Evolutionary conservation across 1,140 invertebrate species (phyloP).

Genomic region (Matsumurasca onukii): DNA sequence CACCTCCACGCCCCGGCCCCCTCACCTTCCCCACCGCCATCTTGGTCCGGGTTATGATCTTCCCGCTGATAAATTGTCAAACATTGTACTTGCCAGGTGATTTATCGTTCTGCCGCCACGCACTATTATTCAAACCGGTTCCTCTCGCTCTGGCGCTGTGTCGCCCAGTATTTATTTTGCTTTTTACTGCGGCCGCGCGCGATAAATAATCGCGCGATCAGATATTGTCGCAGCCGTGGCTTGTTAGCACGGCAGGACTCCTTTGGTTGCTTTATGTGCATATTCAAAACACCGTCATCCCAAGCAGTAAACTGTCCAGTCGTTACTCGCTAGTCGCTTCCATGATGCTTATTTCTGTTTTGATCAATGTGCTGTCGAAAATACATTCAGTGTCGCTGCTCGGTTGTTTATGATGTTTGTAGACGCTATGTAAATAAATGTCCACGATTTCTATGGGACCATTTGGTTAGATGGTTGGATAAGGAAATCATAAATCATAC

Average conservation of each 20-base stretch:
- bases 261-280: background rate
- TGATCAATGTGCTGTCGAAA: background rate
- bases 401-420: background rate
- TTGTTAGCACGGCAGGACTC: background rate
- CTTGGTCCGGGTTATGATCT: conserved; percentile 12
- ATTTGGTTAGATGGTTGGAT: too few relatives aligned
- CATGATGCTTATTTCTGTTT: background rate
- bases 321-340: background rate
- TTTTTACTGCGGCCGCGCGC: background rate
- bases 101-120: background rate
- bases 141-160: background rate
- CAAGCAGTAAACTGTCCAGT: background rate
- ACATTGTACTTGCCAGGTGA: background rate
- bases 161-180: conserved; percentile 18
- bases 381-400: background rate
- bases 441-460: too few relatives aligned
- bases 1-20: too few relatives aligned
- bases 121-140: conserved; percentile 26
- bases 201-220: background rate
- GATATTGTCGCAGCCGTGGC: background rate
- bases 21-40: background rate
- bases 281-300: conserved; percentile 6
- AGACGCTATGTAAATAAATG: background rate
- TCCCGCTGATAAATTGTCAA: conserved; percentile 25
- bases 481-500: too few relatives aligned